Conservation (phyloP, 1,140 invertebrate species). For the Drosophila busckii region DNA sequence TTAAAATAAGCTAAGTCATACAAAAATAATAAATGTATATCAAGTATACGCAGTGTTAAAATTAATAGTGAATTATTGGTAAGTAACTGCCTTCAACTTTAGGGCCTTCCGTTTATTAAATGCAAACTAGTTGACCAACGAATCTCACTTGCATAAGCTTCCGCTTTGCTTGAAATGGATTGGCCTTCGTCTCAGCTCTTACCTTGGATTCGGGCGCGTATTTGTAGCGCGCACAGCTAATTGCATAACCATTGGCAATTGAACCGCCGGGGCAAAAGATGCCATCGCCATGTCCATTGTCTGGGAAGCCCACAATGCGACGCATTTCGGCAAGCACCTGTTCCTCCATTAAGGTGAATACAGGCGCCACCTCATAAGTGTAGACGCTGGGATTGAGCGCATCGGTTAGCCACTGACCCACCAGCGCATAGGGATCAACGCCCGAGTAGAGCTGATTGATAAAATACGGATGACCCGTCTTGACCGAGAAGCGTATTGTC, state of each 20-base stretch:
- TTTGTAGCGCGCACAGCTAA: constrained; percentile 91
- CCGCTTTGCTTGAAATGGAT: constrained; percentile 26
- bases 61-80: too few relatives aligned
- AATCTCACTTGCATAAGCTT: constrained; percentile 17
- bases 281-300: constrained; percentile 86
- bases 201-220: constrained; percentile 89
- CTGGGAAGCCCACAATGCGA: constrained; percentile 89
- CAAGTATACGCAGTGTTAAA: too few relatives aligned
- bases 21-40: too few relatives aligned
- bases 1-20: too few relatives aligned
- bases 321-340: constrained; percentile 90
- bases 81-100: too few relatives aligned
- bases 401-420: constrained; percentile 92
- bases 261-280: constrained; percentile 98
- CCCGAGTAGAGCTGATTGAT: constrained; percentile 92
- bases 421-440: constrained; percentile 90
- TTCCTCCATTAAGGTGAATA: constrained; percentile 93
- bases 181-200: constrained; percentile 46
- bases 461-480: constrained; percentile 92
- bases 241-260: constrained; percentile 96
- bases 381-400: constrained; percentile 93
- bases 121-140: too few relatives aligned
- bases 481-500: constrained; percentile 89
- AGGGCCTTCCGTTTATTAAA: too few relatives aligned
- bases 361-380: constrained; percentile 94